phyloP scores from a whole-genome alignment of 2,113 vertebrate genomes.

The Cyphomyrus discorhynchus region DNA sequence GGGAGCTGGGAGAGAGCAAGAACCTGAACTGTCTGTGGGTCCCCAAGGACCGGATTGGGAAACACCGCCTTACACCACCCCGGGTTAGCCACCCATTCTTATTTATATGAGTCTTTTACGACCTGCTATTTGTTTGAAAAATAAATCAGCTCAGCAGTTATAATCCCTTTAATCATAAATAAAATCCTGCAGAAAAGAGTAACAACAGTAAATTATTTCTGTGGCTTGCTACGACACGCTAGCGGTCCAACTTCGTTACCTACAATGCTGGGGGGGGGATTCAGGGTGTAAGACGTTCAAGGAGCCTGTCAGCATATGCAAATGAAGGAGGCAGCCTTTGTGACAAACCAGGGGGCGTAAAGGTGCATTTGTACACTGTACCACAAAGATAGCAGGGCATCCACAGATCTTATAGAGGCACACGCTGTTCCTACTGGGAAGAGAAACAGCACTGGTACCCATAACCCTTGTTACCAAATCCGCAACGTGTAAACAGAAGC shows the following conservation, averaged over 20 bases:
- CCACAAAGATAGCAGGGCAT: not conserved
- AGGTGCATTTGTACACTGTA: not conserved
- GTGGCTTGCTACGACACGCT: not conserved
- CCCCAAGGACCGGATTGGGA: not conserved
- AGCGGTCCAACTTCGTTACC: not conserved
- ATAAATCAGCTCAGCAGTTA: not conserved
- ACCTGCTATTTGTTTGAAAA: not conserved
- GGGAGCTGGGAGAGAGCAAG: not conserved
- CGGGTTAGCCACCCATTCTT: not conserved
- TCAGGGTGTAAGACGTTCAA: not conserved
- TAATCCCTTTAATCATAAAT: not conserved
- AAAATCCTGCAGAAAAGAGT: not conserved
- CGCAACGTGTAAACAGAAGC: not conserved
- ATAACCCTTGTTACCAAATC: not conserved
- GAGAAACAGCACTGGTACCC: not conserved
- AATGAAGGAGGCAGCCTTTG: not conserved
- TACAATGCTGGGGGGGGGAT: not conserved
- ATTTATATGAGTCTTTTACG: not conserved
- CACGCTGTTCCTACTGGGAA: not conserved
- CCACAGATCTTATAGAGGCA: not conserved
- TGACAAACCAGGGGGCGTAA: not conserved
- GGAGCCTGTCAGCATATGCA: not conserved
- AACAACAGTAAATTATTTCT: not conserved
- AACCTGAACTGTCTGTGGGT: not conserved
- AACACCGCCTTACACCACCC: not conserved